These are phyloP conservation scores for Sarcophaga carnaria DNA, from an alignment of 2,888 invertebrate species.

Conservation along the genomic window DNA sequence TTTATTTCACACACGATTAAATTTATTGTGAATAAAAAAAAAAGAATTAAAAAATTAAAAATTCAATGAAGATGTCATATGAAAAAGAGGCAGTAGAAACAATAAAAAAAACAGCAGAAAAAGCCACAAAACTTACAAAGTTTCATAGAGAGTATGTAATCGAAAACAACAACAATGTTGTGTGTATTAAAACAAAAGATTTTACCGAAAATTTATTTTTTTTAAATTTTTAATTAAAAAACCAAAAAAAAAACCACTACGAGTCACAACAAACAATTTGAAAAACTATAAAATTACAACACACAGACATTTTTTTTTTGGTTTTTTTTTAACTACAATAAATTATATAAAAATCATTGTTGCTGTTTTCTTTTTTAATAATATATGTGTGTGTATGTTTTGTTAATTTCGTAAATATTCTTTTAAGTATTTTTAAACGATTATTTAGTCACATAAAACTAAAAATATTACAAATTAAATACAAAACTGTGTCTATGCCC, in stretches of 20 bases:
- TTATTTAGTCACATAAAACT: slow-evolving; percentile 58
- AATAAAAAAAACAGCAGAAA: neutral
- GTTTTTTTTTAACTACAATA: neutral
- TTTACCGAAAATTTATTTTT: neutral
- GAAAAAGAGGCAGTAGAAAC: neutral
- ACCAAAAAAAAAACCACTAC: neutral
- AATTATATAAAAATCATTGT: neutral
- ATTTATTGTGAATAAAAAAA: slow-evolving; percentile 47
- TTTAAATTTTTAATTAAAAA: neutral
- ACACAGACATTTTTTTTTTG: slow-evolving; percentile 19
- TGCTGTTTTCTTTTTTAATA: neutral
- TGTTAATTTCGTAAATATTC: slow-evolving; percentile 32
- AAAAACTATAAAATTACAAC: slow-evolving; percentile 47
- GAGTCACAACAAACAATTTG: slow-evolving; percentile 61
- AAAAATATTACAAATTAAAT: slow-evolving; percentile 47
- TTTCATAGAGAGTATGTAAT: too few relatives aligned
- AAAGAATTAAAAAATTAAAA: neutral
- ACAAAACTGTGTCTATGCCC: neutral
- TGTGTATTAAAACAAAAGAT: neutral
- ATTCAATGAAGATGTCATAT: neutral
- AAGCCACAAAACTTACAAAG: slow-evolving; percentile 4
- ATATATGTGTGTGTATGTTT: neutral
- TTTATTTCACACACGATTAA: slow-evolving; percentile 62
- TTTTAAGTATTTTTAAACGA: slow-evolving; percentile 41
- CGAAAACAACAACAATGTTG: neutral